Evolutionary conservation across 2,113 vertebrate genomes (phyloP).

Genomic region (Salminus brasiliensis): DNA sequence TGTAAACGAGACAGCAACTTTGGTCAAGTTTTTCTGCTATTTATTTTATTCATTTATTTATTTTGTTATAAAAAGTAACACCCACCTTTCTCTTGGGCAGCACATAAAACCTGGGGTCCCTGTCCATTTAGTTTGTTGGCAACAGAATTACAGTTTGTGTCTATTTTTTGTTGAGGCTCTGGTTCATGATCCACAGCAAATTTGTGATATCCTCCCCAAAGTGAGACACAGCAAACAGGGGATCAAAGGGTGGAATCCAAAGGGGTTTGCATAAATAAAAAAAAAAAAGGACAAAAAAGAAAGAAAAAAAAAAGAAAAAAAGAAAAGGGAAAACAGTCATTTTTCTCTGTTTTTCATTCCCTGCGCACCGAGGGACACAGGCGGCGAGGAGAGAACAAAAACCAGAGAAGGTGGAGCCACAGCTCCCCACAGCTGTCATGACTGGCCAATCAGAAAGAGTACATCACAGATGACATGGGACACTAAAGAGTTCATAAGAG

Average conservation of each 20-base stretch:
- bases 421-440: conserved; percentile 98
- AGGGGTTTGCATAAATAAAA: conserved; percentile 99
- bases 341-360: conserved; percentile 85
- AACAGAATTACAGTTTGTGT: conserved; percentile 73
- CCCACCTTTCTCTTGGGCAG: conserved; percentile 80
- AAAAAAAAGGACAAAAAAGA: conserved; percentile 44
- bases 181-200: conserved; percentile 73
- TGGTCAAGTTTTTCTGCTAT: conserved; percentile 86
- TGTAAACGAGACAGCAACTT: conserved; percentile 95
- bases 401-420: conserved; percentile 74
- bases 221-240: conserved; percentile 79
- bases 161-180: conserved; percentile 71
- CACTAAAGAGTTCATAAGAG: conserved; percentile 98
- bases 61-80: conserved; percentile 87
- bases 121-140: conserved; percentile 73
- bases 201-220: conserved; percentile 78
- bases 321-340: conserved; percentile 82
- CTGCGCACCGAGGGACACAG: conserved; percentile 83
- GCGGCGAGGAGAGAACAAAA: conserved; percentile 63
- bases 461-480: conserved; percentile 99
- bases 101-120: conserved; percentile 84
- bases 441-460: conserved; percentile 99
- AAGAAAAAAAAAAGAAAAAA: too few species aligned
- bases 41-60: conserved; percentile 79
- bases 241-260: conserved; percentile 93